Base-by-base conservation (phyloP, 2,113 vertebrate genomes). In the Pao palembangensis region DNA sequence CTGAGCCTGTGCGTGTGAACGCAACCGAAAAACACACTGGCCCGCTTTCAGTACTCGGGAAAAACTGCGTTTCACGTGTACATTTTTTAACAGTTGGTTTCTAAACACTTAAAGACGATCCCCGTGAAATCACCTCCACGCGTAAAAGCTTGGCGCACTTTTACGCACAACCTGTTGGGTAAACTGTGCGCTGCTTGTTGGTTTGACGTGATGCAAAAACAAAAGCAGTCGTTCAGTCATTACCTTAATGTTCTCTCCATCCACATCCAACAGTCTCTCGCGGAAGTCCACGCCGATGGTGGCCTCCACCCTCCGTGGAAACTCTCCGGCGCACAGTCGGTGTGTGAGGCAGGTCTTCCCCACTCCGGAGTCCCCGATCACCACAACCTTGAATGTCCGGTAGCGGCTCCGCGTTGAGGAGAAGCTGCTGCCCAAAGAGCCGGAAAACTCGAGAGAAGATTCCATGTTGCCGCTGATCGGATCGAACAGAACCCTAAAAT, bases 391-490 rank as follows among this genome's bases (percentile, higher is more conserved):
- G 25, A 89, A 91, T 10, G 88, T 91, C n/a, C 91, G 67, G 12
- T 73, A 82, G 18, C 87, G 85, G 5, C 15, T 68, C 3, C 82
- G n/a, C 46, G 79, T 53, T 61, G 93, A 84, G 80, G 93, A 55
- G 81, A 88, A 85, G 51, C 34, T 87, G 51, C 38, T 87, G 49
- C 76, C 80, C 52, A 60, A 48, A 51, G 51, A 90, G 66, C 16
- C 73, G 82, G 92, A 94, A 50, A 93, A 88, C 80, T 92, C 92
- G 7, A 94, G 80, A 14, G 93, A 95, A 0, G 91, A 91, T 55
- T 95, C 93, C 77, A 93, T 77, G 4, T 14, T 13, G 0, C 34
- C 0, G 3, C 3, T 6, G 20, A 5, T 2, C 13, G 14, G 14
- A 1, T 16, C 48, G 14, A 16, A 13, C 43, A 4, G 43, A 44